A percentile compares a stretch with the other conserved stretches of the same genome.
Evolutionary conservation across 2,888 invertebrate genomes (phyloP).

Genomic region (Odontothrips loti): DNA sequence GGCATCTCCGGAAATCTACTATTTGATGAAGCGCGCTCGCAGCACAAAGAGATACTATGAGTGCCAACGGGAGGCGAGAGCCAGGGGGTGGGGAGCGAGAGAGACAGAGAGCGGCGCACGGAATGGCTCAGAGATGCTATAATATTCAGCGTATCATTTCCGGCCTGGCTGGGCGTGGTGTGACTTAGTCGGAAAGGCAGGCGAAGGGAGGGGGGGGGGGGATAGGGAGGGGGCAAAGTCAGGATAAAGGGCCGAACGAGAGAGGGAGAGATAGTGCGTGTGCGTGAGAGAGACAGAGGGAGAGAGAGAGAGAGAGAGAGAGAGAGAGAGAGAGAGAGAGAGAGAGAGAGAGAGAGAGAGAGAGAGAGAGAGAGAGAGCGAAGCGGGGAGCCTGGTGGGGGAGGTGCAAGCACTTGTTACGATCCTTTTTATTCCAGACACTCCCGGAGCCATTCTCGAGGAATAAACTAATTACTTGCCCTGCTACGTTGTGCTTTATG

Average conservation of each 20-base stretch:
- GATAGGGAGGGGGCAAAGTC: not conserved
- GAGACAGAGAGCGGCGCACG: not conserved
- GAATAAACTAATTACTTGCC: constrained; percentile 12
- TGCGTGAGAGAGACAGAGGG: not conserved
- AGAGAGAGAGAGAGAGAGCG: not conserved
- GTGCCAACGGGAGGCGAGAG: not conserved
- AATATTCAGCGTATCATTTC: constrained; percentile 19
- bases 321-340: not conserved
- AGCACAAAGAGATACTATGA: constrained; percentile 11
- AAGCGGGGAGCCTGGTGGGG: not conserved
- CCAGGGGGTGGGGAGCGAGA: not conserved
- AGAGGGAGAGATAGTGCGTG: too few relatives aligned
- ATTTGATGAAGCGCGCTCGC: constrained; percentile 13
- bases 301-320: not conserved
- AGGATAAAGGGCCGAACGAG: too few relatives aligned
- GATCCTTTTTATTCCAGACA: not conserved
- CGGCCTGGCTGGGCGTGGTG: not conserved
- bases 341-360: not conserved
- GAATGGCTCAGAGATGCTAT: not conserved
- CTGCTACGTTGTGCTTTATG: not conserved
- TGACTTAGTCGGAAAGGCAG: not conserved
- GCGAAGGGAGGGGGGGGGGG: not conserved
- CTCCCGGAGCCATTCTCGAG: not conserved
- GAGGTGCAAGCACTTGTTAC: not conserved
- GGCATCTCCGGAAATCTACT: not conserved